Evolutionary conservation across 2,888 invertebrate species (phyloP).

Genomic region (Sinhomidia bicolor): DNA sequence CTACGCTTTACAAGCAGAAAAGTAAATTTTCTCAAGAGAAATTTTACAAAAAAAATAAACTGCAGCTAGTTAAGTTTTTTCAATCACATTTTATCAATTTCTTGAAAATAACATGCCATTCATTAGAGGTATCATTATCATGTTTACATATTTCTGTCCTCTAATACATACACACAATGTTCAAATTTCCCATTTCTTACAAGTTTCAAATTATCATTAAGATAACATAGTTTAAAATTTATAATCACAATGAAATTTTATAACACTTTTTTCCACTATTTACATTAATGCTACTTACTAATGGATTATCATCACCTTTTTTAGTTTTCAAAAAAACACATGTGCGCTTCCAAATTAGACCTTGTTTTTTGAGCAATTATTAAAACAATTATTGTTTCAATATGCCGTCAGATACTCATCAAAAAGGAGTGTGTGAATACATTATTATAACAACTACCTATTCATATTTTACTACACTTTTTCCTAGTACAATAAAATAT

Average conservation of each 20-base stretch:
- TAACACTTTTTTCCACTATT: neutral
- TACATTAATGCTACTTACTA: neutral
- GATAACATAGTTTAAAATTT: no score
- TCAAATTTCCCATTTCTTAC: neutral
- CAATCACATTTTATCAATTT: no score
- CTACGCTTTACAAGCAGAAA: no score
- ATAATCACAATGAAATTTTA: neutral
- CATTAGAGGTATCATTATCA: no score
- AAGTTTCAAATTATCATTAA: no score
- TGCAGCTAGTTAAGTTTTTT: no score
- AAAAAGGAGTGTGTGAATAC: neutral
- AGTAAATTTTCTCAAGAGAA: no score
- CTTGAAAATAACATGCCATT: no score
- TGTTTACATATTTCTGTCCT: neutral
- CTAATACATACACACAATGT: neutral
- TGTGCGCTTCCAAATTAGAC: neutral
- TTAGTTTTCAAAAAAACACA: neutral
- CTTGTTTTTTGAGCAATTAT: neutral
- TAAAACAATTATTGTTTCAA: slow-evolving; percentile 15
- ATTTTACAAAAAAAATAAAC: no score
- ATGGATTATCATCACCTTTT: neutral
- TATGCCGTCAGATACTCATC: neutral
- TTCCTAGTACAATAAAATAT: neutral
- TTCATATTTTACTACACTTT: neutral
- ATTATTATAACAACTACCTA: neutral